Evolutionary conservation across 2,888 invertebrate species (phyloP).

Genomic region (Ormyrus labotus): DNA sequence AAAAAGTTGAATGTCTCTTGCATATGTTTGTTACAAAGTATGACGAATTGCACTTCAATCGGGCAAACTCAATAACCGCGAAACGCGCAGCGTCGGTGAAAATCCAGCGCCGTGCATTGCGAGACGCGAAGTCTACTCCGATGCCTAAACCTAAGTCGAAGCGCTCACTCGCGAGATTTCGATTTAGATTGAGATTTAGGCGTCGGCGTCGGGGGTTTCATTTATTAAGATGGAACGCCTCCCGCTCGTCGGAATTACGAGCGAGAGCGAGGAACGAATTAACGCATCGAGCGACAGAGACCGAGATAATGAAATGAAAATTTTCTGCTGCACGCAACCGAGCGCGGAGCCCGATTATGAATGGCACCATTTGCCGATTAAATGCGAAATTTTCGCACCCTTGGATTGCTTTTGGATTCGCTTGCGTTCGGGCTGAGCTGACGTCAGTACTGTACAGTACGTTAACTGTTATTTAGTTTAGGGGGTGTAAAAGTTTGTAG

Average conservation of each 20-base stretch:
- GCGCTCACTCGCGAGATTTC: background rate
- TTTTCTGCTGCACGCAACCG: background rate
- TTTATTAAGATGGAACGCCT: conserved; percentile 29
- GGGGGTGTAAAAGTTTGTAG: background rate
- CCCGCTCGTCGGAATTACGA: background rate
- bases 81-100: too few species aligned
- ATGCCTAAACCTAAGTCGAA: too few species aligned
- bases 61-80: too few species aligned
- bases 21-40: too few species aligned
- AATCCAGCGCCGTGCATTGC: too few species aligned
- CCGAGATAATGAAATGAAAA: conserved; percentile 53
- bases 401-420: conserved; percentile 1
- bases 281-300: background rate
- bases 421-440: background rate
- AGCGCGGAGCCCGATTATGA: conserved; percentile 33
- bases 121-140: too few species aligned
- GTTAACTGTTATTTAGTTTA: too few species aligned
- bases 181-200: conserved; percentile 32
- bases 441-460: too few species aligned
- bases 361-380: conserved; percentile 53
- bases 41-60: too few species aligned
- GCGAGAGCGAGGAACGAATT: conserved; percentile 24
- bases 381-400: conserved; percentile 4
- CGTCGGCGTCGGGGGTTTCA: background rate
- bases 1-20: too few species aligned